Base-by-base conservation (phyloP, 2,113 vertebrate genomes). In the Trematocara stigmaticum region DNA sequence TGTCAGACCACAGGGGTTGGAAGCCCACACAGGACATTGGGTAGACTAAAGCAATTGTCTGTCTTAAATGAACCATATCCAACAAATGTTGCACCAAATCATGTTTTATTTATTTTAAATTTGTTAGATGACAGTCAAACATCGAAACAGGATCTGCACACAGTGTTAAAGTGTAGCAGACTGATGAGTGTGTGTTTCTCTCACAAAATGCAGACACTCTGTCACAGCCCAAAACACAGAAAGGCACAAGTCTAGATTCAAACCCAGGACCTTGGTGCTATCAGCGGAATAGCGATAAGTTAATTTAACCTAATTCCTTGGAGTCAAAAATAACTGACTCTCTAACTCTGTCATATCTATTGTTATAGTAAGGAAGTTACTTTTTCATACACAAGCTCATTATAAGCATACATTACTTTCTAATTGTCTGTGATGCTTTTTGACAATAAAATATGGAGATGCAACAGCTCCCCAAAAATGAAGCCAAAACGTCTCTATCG, bases 51-150 rank as follows among this genome's bases (percentile, higher is more conserved):
- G 16, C 4, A 66, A 11, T 6, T 40, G 34, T 38, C 10, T 0
- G 18, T 38, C 2, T 69, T 7, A 69, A 69, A 69, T 38, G n/a
- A 69, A 13, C 18, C 35, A 69, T 13, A 12, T 69, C 61, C n/a
- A 69, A 23, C 11, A 69, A 20, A 69, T 69, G 61, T 66, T 40
- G 34, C 34, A 40, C 34, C 35, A 69, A 69, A 1, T 69, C 64
- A 64, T 64, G 59, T 64, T 18, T 1, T 5, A 79, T 42, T 80
- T 16, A 3, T 12, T 34, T 87, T 82, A 1, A 59, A 59, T 59
- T 31, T 9, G 56, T 59, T 69, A 88, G 89, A 11, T 87, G 85
- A 81, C 85, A 89, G 89, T n/a, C 11, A 38, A 85, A 57, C 71
- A 34, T 18, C 49, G 69, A 40, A 31, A 20, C 11, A 29, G 31